A percentile compares a stretch with the other conserved stretches of the same genome.
These are phyloP conservation scores for Netelia melanura DNA, from an alignment of 2,888 invertebrate species.

Conservation along the genomic window DNA sequence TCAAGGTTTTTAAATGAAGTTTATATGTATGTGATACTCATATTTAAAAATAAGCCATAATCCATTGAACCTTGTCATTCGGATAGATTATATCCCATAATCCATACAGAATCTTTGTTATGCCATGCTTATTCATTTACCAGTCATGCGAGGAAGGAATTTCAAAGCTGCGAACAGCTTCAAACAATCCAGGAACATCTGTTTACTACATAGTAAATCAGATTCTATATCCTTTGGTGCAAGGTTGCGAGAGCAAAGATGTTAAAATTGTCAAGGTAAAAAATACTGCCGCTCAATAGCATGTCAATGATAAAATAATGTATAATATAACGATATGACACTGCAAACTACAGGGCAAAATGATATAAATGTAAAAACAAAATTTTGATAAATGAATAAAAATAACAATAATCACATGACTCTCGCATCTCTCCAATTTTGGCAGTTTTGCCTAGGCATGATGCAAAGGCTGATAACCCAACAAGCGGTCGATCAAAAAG, in stretches of 20 bases:
- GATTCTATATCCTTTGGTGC: conserved; percentile 97
- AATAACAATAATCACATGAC: conserved; percentile 34
- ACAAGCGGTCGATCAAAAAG: conserved; percentile 95
- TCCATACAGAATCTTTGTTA: not conserved
- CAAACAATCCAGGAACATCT: conserved; percentile 91
- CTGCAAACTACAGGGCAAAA: too few relatives aligned
- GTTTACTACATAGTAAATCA: conserved; percentile 97
- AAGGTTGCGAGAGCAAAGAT: conserved; percentile 99
- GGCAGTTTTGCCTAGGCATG: conserved; percentile 95
- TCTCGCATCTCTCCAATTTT: conserved; percentile 67
- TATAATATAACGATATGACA: not conserved
- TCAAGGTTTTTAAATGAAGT: conserved; percentile 38
- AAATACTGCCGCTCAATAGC: not conserved
- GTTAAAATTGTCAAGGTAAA: conserved; percentile 96
- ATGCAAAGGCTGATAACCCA: conserved; percentile 97
- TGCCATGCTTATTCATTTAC: conserved; percentile 76
- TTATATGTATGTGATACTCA: not conserved
- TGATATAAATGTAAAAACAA: too few relatives aligned
- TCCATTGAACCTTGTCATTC: not conserved
- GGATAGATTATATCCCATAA: not conserved
- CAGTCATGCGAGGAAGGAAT: conserved; percentile 99
- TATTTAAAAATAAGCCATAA: conserved; percentile 12
- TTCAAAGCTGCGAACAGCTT: conserved; percentile 91
- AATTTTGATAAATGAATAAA: not conserved
- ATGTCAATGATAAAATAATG: not conserved